These are phyloP conservation scores for Chelon auratus DNA, from an alignment of 2,797 vertebrate species.

Conservation along the genomic window DNA sequence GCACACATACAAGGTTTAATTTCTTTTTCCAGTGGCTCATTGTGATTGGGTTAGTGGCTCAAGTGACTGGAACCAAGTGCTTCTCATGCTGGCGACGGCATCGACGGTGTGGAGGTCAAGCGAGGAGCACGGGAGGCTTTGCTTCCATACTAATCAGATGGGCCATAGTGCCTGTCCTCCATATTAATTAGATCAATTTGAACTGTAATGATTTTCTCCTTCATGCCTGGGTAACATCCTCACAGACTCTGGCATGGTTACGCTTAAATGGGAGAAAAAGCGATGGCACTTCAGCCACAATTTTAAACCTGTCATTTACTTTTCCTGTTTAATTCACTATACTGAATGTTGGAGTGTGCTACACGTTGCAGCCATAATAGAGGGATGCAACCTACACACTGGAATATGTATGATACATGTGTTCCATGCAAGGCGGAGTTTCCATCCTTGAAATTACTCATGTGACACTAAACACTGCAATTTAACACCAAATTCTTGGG, in stretches of 20 bases:
- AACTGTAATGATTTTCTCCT: conserved; percentile 67
- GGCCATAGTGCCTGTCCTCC: conserved; percentile 35
- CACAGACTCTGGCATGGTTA: conserved; percentile 30
- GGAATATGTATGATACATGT: conserved; percentile 30
- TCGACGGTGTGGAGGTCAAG: conserved; percentile 87
- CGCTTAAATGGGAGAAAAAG: conserved; percentile 19
- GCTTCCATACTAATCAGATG: conserved; percentile 63
- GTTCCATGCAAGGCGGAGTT: conserved; percentile 36
- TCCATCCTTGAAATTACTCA: conserved; percentile 31
- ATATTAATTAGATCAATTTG: conserved; percentile 67
- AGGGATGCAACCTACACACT: conserved; percentile 2
- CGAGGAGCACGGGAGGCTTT: conserved; percentile 46
- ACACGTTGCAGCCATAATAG: neutral
- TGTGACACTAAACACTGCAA: conserved; percentile 39
- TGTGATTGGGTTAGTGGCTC: conserved; percentile 37
- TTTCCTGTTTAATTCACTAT: conserved; percentile 23
- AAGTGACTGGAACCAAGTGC: conserved; percentile 85
- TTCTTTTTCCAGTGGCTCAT: too few species aligned
- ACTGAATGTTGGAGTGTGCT: neutral
- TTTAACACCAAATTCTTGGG: conserved; percentile 47
- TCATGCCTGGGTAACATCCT: conserved; percentile 54
- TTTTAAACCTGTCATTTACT: conserved; percentile 6
- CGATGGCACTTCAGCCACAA: neutral
- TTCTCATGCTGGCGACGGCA: conserved; percentile 84
- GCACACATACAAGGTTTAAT: conserved; percentile 56